Conservation (phyloP, 2,113 vertebrate species). For the Tupaia tana region DNA sequence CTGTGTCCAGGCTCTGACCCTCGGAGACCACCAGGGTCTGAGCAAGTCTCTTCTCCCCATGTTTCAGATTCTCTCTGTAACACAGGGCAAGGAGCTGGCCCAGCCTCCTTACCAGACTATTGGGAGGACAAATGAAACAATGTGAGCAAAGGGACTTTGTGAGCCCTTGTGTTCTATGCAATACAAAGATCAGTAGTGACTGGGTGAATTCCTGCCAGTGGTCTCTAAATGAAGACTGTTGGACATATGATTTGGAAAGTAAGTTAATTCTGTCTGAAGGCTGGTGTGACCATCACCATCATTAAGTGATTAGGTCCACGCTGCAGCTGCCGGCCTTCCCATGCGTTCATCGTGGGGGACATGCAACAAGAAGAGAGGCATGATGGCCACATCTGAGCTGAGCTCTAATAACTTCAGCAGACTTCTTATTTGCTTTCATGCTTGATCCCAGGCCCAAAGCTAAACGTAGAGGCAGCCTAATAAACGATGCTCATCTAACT, state of each 20-base stretch:
- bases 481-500: neutral
- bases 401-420: neutral
- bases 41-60: neutral
- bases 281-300: neutral
- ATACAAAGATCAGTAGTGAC: neutral
- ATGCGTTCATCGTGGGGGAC: neutral
- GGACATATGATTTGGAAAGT: neutral
- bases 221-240: neutral
- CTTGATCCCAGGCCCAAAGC: neutral
- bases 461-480: neutral
- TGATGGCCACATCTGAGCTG: neutral
- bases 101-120: neutral
- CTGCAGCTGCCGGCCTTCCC: neutral
- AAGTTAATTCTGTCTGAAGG: neutral
- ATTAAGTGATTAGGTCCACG: neutral
- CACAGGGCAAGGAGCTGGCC: neutral
- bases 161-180: neutral
- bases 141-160: neutral
- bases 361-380: neutral
- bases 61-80: neutral
- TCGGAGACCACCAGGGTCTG: neutral
- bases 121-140: neutral
- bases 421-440: neutral
- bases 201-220: conserved; percentile 6
- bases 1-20: neutral